phyloP scores from a whole-genome alignment of 2,888 invertebrate species.

The Abrostola tripartita region DNA sequence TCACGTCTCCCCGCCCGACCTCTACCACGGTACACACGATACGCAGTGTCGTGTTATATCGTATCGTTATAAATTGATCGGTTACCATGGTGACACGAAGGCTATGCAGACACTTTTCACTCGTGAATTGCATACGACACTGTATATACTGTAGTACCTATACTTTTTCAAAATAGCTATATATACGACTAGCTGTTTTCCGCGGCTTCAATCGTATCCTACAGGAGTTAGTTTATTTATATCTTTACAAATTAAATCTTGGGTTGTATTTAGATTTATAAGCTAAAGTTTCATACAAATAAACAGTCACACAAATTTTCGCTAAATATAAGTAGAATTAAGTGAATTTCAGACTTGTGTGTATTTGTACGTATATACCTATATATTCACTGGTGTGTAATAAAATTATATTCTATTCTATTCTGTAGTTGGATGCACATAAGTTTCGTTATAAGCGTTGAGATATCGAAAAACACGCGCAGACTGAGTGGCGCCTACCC shows the following conservation, averaged over 20 bases:
- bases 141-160: too few relatives aligned
- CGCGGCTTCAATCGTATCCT: too few relatives aligned
- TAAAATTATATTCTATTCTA: background rate
- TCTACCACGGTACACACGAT: slow-evolving; percentile 53
- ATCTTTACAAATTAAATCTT: too few relatives aligned
- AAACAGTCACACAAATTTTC: background rate
- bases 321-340: too few relatives aligned
- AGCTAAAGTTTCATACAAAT: background rate
- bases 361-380: too few relatives aligned
- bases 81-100: slow-evolving; percentile 11
- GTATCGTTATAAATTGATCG: slow-evolving; percentile 30
- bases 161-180: too few relatives aligned
- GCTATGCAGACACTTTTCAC: background rate
- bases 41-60: slow-evolving; percentile 9
- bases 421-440: background rate
- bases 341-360: too few relatives aligned
- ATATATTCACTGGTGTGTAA: too few relatives aligned
- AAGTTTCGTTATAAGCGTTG: background rate
- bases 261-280: too few relatives aligned
- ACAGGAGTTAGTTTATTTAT: too few relatives aligned
- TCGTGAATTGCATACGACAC: background rate
- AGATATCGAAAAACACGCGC: background rate
- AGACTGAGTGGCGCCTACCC: background rate
- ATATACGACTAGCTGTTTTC: too few relatives aligned
- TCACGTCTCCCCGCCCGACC: slow-evolving; percentile 63